Conservation (phyloP, 2,113 vertebrate species). For the Gasterosteus aculeatus region DNA sequence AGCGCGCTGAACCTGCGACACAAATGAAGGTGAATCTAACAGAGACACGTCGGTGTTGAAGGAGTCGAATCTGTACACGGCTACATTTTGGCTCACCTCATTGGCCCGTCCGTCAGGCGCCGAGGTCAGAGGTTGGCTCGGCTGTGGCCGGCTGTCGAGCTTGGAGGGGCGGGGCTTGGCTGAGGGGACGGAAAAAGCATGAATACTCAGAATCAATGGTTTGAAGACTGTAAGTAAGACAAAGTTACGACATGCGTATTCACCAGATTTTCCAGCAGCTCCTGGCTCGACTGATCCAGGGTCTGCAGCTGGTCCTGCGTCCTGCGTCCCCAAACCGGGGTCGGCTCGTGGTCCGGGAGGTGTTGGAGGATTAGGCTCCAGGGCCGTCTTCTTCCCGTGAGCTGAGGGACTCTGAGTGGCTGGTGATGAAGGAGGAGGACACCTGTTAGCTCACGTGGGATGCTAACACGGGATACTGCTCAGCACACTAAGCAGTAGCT, state of each 20-base stretch:
- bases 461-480: background rate
- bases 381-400: slow-evolving; percentile 10
- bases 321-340: background rate
- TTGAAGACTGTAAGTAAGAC: background rate
- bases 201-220: background rate
- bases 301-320: slow-evolving; percentile 11
- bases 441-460: too few relatives aligned
- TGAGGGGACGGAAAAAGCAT: slow-evolving; percentile 13
- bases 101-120: slow-evolving; percentile 4
- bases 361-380: background rate
- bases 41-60: background rate
- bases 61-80: too few relatives aligned
- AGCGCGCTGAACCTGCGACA: slow-evolving; percentile 24
- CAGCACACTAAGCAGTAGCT: background rate
- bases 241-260: background rate
- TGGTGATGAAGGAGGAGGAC: background rate
- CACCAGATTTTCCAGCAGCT: slow-evolving; percentile 34
- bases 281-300: background rate
- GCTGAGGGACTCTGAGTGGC: slow-evolving; percentile 29
- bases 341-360: background rate
- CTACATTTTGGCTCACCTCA: slow-evolving; percentile 35
- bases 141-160: slow-evolving; percentile 44
- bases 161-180: slow-evolving; percentile 36
- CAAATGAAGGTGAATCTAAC: background rate
- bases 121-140: background rate